Evolutionary conservation across 1,140 invertebrate species (phyloP), one percentile per base, ranked within the genome.

Genomic region (Callitettix versicolor): DNA sequence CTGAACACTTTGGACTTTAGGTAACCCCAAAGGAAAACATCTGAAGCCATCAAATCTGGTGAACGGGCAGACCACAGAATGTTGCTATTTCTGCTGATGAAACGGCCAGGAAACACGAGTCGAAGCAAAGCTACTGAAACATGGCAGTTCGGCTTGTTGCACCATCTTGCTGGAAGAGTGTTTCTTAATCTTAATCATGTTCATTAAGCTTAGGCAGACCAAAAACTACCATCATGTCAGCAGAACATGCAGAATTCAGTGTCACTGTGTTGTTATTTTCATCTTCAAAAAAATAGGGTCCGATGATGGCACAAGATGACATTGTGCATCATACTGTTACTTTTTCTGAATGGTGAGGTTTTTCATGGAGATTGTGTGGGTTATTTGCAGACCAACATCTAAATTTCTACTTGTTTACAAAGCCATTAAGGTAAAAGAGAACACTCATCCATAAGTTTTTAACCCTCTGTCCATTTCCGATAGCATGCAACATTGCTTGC

Each of bases 401-500:
- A 46, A 63, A 67, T 55, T 71, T 68, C 55, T 69, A 62, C 41
- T 64, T 66, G 57, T 67, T 69, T 7, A 69, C 65, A 44, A 60
- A 62, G 6, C 66, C 67, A 58, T 60, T 62, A 21, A 68, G 55
- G 53, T 65, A 57, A 53, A 68, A 71, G 61, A 67, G 63, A 58
- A 68, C 66, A 41, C 61, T 64, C 56, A 41, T 56, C 18, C 30
- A 49, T 47, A 56, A 56, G 21, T 49, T 49, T 7, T 49, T 3
- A 20, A 33, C 26, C 15, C 21, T 14, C 15, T 49, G 3, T 49
- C 5, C 47, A 49, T 49, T 30, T 49, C 14, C 21, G n/a, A 49
- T 49, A 49, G 30, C 24, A n/a, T 49, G 24, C 24, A 49, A n/a
- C 22, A 49, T 49, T 21, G 21, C 14, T 33, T 49, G 14, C 21